phyloP scores from a whole-genome alignment of 2,797 vertebrate genomes.

The Gymnopithys bicolor region DNA sequence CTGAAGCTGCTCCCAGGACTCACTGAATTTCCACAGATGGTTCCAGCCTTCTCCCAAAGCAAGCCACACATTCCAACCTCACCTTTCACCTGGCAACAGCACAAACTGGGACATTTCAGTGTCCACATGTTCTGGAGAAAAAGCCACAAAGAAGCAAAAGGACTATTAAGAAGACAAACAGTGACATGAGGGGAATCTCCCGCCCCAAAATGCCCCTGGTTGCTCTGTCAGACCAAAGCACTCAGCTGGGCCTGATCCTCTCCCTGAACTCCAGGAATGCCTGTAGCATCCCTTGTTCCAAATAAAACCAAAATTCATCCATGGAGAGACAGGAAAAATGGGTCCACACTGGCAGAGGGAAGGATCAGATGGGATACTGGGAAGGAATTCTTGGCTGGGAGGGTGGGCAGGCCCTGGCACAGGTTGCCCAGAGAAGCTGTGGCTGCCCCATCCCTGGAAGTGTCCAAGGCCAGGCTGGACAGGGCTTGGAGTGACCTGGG shows the following conservation, averaged over 20 bases:
- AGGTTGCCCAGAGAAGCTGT: no score
- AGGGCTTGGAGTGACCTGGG: no score
- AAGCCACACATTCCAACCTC: background rate
- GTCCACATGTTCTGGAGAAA: background rate
- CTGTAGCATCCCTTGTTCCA: background rate
- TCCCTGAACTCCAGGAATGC: background rate
- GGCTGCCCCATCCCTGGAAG: no score
- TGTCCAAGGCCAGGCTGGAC: no score
- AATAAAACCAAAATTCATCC: accelerated
- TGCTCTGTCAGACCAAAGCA: background rate
- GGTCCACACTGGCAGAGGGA: background rate
- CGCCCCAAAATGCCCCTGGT: accelerated
- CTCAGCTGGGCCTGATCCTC: background rate
- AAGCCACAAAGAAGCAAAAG: background rate
- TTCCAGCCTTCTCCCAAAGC: background rate
- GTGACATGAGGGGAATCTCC: background rate
- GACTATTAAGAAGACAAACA: background rate
- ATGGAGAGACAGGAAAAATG: background rate
- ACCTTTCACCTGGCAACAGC: background rate
- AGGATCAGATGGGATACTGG: accelerated
- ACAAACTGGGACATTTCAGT: background rate
- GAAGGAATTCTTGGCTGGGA: background rate
- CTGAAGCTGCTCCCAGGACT: background rate
- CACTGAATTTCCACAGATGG: background rate
- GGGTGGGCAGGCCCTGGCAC: no score